Evolutionary conservation across 2,888 invertebrate genomes (phyloP), one percentile per base, ranked within the genome.

Genomic region (Drosophila infuscata): DNA sequence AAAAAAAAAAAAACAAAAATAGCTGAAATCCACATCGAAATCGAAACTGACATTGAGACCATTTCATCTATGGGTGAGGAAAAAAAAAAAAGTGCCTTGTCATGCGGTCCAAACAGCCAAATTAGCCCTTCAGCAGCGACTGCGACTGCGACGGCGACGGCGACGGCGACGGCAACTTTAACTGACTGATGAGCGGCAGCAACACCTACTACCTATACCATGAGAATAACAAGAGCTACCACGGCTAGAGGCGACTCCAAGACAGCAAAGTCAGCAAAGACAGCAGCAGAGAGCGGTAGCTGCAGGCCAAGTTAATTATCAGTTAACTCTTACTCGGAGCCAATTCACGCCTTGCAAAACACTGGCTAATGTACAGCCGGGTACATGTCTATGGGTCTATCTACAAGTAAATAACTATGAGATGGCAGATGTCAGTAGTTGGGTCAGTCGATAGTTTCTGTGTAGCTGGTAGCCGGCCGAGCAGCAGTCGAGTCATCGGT

Each of bases 191-290:
- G 67, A 74, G 70, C 66, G 64, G 68, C 75, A 67, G 83, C 70
- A 85, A 85, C 90, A 85, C 86, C 90, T 82, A 87, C 89, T 84
- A 87, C 89, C 2, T 25, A 20, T 11, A 20, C 84, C 81, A 80
- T 85, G 71, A 77, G 80, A 75, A 77, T 63, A 64, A 74, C 59
- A 66, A 60, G 57, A 73, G 61, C 52, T 62, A 63, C 56, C 51
- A 54, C 33, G 70, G 20, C 46, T 20, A 20, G 43, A 7, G 12
- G 3, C 46, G 12, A 20, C 7, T 46, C 12, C 20, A 46, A 1
- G 12, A 7, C 46, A 25, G 25, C 25, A 25, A 3, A 25, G 25
- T 25, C 25, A 25, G 25, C 12, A 20, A 46, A 46, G 20, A 46
- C 46, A 46, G 30, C 29, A 57, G 52, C 38, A 62, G 51, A 29